phyloP scores from a whole-genome alignment of 2,797 vertebrate species.

The Enteromius viviparus region DNA sequence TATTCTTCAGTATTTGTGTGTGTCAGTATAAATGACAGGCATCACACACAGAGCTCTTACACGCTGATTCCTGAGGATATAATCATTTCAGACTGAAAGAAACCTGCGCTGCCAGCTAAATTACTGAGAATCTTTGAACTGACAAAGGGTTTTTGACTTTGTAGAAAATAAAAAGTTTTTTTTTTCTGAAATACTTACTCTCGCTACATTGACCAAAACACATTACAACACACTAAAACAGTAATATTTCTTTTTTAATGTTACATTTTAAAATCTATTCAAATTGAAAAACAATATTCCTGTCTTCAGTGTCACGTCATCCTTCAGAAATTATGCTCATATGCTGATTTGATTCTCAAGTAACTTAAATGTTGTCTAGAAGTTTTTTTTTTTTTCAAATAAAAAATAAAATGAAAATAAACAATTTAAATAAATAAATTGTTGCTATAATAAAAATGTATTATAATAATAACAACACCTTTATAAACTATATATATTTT shows the following conservation, averaged over 20 bases:
- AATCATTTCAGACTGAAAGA: neutral
- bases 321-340: too few species aligned
- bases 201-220: neutral
- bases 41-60: neutral
- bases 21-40: conserved; percentile 36
- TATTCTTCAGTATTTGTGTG: conserved; percentile 25
- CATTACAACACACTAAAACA: neutral
- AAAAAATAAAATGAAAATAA: neutral
- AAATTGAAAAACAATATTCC: neutral
- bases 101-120: neutral
- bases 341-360: neutral
- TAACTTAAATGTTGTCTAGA: neutral
- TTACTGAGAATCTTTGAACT: neutral
- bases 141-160: neutral
- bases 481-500: too few species aligned
- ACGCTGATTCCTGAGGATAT: neutral
- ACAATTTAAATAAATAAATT: neutral
- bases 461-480: neutral
- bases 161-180: neutral
- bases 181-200: too few species aligned
- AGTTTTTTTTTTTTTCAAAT: neutral
- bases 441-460: neutral
- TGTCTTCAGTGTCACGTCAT: neutral
- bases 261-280: neutral
- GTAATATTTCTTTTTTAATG: neutral